phyloP scores from a whole-genome alignment of 2,797 vertebrate species.

The Vultur gryphus region DNA sequence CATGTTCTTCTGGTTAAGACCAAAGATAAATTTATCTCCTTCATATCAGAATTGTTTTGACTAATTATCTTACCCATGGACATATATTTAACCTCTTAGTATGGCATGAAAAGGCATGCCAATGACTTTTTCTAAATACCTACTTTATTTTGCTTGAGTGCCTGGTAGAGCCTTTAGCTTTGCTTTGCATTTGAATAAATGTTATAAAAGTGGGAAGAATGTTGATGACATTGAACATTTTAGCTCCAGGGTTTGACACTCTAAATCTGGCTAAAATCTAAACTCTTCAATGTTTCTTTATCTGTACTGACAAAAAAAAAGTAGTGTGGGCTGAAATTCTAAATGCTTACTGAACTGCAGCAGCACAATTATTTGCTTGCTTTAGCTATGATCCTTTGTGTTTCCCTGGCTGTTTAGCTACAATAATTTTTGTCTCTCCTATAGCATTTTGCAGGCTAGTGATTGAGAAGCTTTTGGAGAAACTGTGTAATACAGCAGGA shows the following conservation, averaged over 20 bases:
- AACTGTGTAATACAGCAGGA: background rate
- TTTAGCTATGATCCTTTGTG: background rate
- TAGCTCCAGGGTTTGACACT: background rate
- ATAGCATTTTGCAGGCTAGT: background rate
- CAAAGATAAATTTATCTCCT: background rate
- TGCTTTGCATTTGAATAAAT: background rate
- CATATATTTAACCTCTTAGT: background rate
- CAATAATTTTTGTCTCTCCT: background rate
- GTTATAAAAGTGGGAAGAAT: background rate
- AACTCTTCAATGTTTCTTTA: slow-evolving; percentile 2
- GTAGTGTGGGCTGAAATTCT: background rate
- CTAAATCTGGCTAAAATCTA: slow-evolving; percentile 27
- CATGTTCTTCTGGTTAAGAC: background rate
- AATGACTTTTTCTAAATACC: background rate
- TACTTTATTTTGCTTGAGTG: background rate
- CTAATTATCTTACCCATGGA: background rate
- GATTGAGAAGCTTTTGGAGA: background rate
- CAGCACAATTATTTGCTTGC: background rate
- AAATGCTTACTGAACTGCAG: background rate
- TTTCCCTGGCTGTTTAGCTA: background rate
- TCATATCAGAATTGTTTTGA: background rate
- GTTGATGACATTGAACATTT: slow-evolving; percentile 1
- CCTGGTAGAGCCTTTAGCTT: background rate
- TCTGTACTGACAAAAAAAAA: background rate
- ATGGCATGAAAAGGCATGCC: background rate